Percentiles rank a stretch among this genome's conserved stretches.
These are phyloP conservation scores for Lithophane ornitopus DNA, from an alignment of 2,888 invertebrate species.

Conservation along the genomic window DNA sequence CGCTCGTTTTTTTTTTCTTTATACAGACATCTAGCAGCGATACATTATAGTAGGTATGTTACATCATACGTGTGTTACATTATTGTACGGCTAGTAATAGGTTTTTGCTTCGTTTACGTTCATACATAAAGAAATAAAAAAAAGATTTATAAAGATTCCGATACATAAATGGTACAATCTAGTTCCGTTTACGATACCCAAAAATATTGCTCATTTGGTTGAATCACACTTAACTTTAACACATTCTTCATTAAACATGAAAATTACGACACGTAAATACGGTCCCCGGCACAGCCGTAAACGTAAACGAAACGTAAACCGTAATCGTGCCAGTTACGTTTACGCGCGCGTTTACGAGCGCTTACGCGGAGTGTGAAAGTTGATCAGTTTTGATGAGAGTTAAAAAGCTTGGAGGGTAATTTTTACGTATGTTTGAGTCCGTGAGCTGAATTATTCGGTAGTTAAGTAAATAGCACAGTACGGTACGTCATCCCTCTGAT, in stretches of 20 bases:
- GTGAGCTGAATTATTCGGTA: conserved; percentile 29
- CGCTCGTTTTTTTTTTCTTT: too few relatives aligned
- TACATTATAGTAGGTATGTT: too few relatives aligned
- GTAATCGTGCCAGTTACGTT: conserved; percentile 71
- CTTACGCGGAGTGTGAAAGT: conserved; percentile 62
- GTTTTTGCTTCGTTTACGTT: too few relatives aligned
- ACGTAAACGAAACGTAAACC: conserved; percentile 76
- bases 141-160: background rate
- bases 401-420: conserved; percentile 40
- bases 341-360: conserved; percentile 74
- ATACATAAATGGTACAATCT: background rate
- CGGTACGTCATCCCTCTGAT: background rate
- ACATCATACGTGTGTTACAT: too few relatives aligned
- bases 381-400: conserved; percentile 59
- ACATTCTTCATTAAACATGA: conserved; percentile 58
- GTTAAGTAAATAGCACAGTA: background rate
- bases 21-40: too few relatives aligned
- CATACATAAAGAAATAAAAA: background rate
- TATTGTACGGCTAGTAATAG: too few relatives aligned
- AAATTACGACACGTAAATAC: conserved; percentile 71
- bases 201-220: conserved; percentile 25
- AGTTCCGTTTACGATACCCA: conserved; percentile 11
- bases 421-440: conserved; percentile 39
- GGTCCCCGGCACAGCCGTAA: conserved; percentile 69
- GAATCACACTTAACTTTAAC: conserved; percentile 41